Conservation (phyloP, 1,140 invertebrate species). For the Aphelinus atriplicis region DNA sequence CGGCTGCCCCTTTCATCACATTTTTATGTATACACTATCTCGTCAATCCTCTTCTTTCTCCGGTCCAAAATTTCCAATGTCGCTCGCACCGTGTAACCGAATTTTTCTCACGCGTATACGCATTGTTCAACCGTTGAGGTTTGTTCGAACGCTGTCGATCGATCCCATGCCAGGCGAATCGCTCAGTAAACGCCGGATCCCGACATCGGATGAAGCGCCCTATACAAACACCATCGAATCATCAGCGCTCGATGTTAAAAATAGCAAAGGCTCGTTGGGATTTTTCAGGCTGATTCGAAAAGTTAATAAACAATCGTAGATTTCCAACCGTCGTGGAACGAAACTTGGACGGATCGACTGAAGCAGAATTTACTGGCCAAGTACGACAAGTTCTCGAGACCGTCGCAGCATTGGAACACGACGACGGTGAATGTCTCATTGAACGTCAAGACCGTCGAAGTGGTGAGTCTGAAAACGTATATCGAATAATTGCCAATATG, state of each 20-base stretch:
- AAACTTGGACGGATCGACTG: constrained; percentile 69
- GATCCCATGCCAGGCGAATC: too few species aligned
- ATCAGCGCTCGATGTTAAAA: constrained; percentile 3
- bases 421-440: constrained; percentile 69
- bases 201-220: too few species aligned
- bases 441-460: constrained; percentile 56
- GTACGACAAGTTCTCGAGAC: constrained; percentile 73
- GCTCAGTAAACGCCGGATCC: too few species aligned
- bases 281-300: constrained; percentile 22
- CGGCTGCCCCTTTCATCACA: too few species aligned
- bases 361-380: constrained; percentile 70
- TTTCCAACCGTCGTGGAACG: constrained; percentile 66
- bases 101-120: too few species aligned
- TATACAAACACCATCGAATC: neutral
- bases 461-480: constrained; percentile 17
- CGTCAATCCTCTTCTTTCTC: too few species aligned
- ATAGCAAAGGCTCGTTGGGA: constrained; percentile 19
- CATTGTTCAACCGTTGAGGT: too few species aligned
- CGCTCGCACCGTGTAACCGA: too few species aligned
- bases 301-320: constrained; percentile 28
- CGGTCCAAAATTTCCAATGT: too few species aligned
- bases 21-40: too few species aligned
- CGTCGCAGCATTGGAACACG: constrained; percentile 66
- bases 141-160: too few species aligned
- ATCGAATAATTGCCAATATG: too few species aligned